Evolutionary conservation across 2,797 vertebrate species (phyloP).

Genomic region (Somateria mollissima): DNA sequence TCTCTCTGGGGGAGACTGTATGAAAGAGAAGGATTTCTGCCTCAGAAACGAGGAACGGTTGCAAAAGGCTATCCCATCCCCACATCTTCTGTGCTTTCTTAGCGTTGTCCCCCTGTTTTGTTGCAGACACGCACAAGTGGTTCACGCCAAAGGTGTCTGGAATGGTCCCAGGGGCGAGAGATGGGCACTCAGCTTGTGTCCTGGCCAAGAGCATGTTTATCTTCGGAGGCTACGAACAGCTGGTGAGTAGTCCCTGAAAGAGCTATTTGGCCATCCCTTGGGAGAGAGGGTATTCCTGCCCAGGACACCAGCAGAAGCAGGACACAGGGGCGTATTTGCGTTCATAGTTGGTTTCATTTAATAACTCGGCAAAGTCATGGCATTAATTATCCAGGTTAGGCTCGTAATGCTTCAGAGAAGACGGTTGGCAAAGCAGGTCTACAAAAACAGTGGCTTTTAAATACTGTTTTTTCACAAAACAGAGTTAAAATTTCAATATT

Average conservation of each 20-base stretch:
- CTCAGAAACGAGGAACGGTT: background rate
- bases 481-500: background rate
- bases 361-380: background rate
- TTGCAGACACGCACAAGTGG: slow-evolving; percentile 93
- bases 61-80: background rate
- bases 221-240: slow-evolving; percentile 97
- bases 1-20: background rate
- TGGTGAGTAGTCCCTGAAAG: slow-evolving; percentile 83
- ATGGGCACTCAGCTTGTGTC: slow-evolving; percentile 96
- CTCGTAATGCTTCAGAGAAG: background rate
- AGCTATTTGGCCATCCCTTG: background rate
- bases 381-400: background rate
- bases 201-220: slow-evolving; percentile 95
- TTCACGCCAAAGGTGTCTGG: slow-evolving; percentile 93
- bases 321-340: background rate
- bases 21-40: background rate
- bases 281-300: background rate
- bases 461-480: background rate
- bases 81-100: background rate
- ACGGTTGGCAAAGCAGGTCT: background rate
- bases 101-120: background rate
- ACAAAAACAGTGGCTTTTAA: background rate
- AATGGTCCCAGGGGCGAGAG: slow-evolving; percentile 92
- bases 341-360: background rate
- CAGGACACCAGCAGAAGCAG: background rate